phyloP scores from a whole-genome alignment of 2,797 vertebrate species.

The Anguilla megastoma region DNA sequence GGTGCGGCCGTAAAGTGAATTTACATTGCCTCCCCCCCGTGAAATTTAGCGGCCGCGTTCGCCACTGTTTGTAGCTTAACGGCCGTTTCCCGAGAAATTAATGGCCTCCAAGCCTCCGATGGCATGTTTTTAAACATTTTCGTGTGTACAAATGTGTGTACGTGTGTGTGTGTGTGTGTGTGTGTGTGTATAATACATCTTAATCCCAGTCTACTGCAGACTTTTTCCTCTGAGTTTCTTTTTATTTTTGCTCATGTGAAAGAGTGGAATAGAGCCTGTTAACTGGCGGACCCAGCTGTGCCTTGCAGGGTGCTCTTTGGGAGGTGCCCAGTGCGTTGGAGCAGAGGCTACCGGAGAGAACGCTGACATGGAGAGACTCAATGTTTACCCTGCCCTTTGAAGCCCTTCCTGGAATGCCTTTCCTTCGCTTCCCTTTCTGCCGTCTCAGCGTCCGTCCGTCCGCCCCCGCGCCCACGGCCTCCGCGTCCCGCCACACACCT shows the following conservation, averaged over 20 bases:
- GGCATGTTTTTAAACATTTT: background rate
- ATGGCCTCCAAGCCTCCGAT: background rate
- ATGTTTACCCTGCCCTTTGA: background rate
- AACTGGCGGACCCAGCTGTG: background rate
- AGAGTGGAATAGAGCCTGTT: background rate
- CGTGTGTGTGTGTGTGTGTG: background rate
- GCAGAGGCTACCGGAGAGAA: background rate
- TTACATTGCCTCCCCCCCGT: background rate
- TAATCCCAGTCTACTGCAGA: background rate
- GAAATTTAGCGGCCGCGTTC: background rate
- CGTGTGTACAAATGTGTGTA: background rate
- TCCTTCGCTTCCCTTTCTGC: background rate
- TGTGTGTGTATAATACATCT: background rate
- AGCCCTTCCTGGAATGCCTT: background rate
- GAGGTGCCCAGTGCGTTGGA: background rate
- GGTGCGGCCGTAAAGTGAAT: background rate
- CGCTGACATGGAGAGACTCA: background rate
- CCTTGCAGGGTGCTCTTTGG: background rate
- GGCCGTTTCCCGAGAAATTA: background rate
- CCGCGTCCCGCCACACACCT: conserved; percentile 26
- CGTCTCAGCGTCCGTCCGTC: conserved; percentile 28
- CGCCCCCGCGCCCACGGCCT: conserved; percentile 41
- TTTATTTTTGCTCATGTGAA: background rate
- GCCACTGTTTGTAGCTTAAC: background rate
- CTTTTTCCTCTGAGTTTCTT: background rate